phyloP scores from a whole-genome alignment of 2,113 vertebrate species.

The Onychorhynchus coronatus region DNA sequence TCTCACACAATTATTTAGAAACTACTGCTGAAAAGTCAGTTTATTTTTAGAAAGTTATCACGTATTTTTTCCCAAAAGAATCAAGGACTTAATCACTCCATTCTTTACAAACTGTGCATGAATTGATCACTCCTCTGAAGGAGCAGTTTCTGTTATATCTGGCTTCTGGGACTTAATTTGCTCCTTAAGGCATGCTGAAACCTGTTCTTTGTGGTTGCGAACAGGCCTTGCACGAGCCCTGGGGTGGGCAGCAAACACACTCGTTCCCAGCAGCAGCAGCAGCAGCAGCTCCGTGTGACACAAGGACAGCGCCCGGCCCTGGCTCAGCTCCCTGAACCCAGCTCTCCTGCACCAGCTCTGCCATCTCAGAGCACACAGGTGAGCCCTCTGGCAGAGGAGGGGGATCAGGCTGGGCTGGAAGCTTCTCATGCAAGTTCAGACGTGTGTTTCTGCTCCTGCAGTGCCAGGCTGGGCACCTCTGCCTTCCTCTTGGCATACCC shows the following conservation, averaged over 20 bases:
- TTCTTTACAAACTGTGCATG: not conserved
- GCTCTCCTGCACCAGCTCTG: not conserved
- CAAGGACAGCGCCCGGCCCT: not conserved
- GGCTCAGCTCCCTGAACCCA: not conserved
- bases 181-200: not conserved
- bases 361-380: not conserved
- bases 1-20: not conserved
- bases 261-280: not conserved
- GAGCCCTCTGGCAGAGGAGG: too few relatives aligned
- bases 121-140: not conserved
- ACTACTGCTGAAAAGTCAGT: not conserved
- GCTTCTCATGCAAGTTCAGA: not conserved
- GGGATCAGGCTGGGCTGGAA: not conserved
- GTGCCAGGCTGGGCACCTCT: not conserved
- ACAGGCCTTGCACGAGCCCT: not conserved
- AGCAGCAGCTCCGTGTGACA: not conserved
- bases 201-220: not conserved
- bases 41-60: not conserved
- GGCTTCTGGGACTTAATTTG: not conserved
- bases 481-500: not conserved
- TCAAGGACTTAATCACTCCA: not conserved
- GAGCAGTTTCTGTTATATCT: not conserved
- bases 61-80: not conserved
- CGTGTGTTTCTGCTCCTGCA: not conserved
- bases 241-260: not conserved